Base-by-base conservation (phyloP, 2,797 vertebrate genomes). In the Carapus acus region DNA sequence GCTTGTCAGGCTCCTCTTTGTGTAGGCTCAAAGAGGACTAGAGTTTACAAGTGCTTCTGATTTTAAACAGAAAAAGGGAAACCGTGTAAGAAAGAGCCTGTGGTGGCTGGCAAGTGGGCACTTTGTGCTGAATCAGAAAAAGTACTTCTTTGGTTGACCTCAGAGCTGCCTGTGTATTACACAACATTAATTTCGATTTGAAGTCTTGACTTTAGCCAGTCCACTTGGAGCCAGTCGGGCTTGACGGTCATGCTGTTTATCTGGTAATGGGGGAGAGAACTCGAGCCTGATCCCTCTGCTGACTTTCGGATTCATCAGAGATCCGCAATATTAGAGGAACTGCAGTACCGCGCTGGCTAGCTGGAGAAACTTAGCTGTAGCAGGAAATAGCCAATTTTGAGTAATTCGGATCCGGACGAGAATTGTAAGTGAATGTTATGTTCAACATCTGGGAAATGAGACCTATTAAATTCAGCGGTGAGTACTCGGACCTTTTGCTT, bases 261-360 rank as follows among this genome's bases (percentile, higher is more conserved):
- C 49, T 24, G 57, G 23, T 43, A 58, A 57, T 49, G 40, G 3
- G 65, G n/a, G 38, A 50, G 57, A 43, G 56, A 63, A 54, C 52
- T 52, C 22, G 24, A 64, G 39, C 12, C 22, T 24, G 20, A 13
- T 40, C 44, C 49, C 45, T 27, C 19, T n/a, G 34, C 39, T 43
- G 29, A 45, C 43, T 49, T 53, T 43, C n/a, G 12, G 33, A 20
- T 36, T 43, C 53, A 57, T 68, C 33, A 62, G 33, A 47, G 27
- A 45, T 58, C 51, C 56, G 34, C 15, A 37, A 45, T 38, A 18
- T 46, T 39, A 43, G 44, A 49, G 19, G 2, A 8, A 49, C 31
- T 38, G 49, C 23, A 23, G 49, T 36, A 19, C 24, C 39, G 31
- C 16, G 5, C 43, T 27, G 50, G 72, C 70, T 68, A 38, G 58